Evolutionary conservation across 2,888 invertebrate species (phyloP), one percentile per base, ranked within the genome.

Genomic region (Himalopsyche japonica): DNA sequence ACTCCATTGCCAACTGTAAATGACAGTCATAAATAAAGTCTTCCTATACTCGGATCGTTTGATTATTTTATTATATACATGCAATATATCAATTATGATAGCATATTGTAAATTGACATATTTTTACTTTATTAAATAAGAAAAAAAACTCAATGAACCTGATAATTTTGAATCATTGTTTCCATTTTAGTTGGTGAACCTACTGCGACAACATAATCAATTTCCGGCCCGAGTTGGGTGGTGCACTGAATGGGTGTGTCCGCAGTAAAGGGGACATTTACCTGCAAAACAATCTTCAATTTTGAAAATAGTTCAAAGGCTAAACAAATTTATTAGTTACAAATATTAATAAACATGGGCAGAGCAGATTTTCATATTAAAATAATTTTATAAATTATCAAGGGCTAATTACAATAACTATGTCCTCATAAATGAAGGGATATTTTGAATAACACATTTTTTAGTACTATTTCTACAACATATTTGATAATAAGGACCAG

Each of bases 191-290:
- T 91, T 76, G 92, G 92, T 15, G 92, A 91, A 27, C 95, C 95
- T 80, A 95, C 95, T 27, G 96, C 95, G 34, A 96, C 96, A 87
- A 96, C 94, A 89, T 96, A 96, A 89, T 96, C 96, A 87, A 96
- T 95, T 88, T 95, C 95, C 88, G 95, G 94, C 76, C 94, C 94
- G 47, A 95, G 94, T 88, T 95, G 95, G 89, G 95, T 94, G 87
- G 95, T 95, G 88, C 96, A 95, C 88, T 95, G 95, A 88, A 96
- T 95, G 87, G 94, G 93, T 12, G 96, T 96, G 83, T 94, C 94
- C 82, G 93, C 93, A 80, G 94, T 93, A 88, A 95, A 95, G 79
- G 94, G 93, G 88, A 96, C 95, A 86, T 94, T 94, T 76, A 95
- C 95, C 94, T 94, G 89, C 86, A 90, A 80, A n/a, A 43, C 49